Conservation (phyloP, 2,113 vertebrate species). For the Rhea pennata region DNA sequence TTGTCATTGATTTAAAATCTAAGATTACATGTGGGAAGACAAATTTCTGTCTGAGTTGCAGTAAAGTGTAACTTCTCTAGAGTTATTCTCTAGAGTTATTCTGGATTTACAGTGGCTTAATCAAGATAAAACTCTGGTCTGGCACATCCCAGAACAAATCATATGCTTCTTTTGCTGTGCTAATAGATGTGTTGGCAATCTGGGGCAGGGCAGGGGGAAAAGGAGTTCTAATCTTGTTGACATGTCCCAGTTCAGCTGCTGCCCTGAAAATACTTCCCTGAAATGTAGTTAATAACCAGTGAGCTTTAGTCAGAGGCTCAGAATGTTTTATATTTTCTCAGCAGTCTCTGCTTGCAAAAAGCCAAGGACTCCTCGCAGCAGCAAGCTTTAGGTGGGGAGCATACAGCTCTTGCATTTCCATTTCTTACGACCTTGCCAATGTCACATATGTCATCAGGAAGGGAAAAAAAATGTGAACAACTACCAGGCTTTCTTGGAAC, state of each 20-base stretch:
- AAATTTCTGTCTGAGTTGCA: background rate
- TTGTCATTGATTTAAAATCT: background rate
- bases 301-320: background rate
- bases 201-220: background rate
- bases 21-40: background rate
- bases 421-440: background rate
- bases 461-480: background rate
- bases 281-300: background rate
- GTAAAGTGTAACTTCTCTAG: background rate
- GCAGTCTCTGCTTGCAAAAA: background rate
- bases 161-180: background rate
- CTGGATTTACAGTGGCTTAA: background rate
- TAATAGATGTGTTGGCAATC: background rate
- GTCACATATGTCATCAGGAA: background rate
- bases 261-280: background rate
- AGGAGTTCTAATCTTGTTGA: background rate
- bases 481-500: background rate
- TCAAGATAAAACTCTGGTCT: background rate
- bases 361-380: background rate
- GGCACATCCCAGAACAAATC: background rate
- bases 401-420: background rate
- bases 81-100: background rate
- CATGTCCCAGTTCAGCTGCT: background rate
- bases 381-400: background rate
- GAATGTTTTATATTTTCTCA: background rate